Percentiles rank a stretch among this genome's conserved stretches.
phyloP scores from a whole-genome alignment of 1,140 invertebrate species.

The Condylostylus longicornis region DNA sequence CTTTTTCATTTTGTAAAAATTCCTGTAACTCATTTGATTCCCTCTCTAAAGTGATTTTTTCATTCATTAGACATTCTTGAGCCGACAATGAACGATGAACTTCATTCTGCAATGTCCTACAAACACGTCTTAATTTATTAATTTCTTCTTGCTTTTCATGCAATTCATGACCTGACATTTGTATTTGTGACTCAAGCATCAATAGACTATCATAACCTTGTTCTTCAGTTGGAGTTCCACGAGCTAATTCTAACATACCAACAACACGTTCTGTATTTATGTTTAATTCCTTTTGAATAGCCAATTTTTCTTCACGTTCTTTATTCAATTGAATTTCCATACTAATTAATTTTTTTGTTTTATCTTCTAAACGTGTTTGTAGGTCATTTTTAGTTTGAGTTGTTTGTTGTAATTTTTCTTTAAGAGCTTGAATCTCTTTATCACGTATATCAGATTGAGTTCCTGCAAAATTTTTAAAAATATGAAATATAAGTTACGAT shows the following conservation, averaged over 20 bases:
- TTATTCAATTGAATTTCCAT: conserved; percentile 35
- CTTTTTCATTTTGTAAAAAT: conserved; percentile 62
- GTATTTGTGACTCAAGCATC: conserved; percentile 56
- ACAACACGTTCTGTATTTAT: conserved; percentile 53
- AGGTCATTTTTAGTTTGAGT: conserved; percentile 25
- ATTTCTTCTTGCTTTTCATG: conserved; percentile 61
- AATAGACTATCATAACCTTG: conserved; percentile 52
- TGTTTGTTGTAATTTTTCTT: conserved; percentile 38
- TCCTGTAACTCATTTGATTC: conserved; percentile 60
- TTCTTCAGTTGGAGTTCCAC: conserved; percentile 32
- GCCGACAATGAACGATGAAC: conserved; percentile 39
- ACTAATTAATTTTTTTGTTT: conserved; percentile 8
- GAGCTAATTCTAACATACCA: conserved; percentile 43
- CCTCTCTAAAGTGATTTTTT: conserved; percentile 51
- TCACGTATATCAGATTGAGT: conserved; percentile 52
- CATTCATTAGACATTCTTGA: conserved; percentile 48
- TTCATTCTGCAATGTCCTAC: conserved; percentile 46
- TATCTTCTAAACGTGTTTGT: conserved; percentile 6
- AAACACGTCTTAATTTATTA: conserved; percentile 47
- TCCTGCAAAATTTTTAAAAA: too few species aligned
- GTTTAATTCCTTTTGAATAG: conserved; percentile 53
- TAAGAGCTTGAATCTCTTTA: conserved; percentile 42
- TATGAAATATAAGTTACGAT: too few species aligned
- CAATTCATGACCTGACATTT: conserved; percentile 55
- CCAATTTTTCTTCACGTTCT: conserved; percentile 50